Evolutionary conservation across 2,888 invertebrate species (phyloP).

Genomic region (Andrena praecox): DNA sequence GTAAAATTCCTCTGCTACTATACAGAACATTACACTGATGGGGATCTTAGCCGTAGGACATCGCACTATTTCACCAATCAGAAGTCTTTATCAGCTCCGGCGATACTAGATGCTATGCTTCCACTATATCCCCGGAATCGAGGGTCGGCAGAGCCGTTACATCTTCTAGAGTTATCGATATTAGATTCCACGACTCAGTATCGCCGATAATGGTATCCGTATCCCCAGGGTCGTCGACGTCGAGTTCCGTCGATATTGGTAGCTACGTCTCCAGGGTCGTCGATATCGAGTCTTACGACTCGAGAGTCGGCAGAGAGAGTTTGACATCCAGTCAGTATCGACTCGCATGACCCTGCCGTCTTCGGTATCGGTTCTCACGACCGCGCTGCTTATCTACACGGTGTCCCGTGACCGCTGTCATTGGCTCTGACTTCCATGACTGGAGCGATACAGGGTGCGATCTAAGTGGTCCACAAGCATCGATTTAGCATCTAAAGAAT

Average conservation of each 20-base stretch:
- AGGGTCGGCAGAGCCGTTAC: neutral
- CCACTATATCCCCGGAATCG: neutral
- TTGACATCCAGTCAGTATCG: constrained; percentile 36
- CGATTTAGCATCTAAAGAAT: neutral
- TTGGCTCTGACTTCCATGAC: neutral
- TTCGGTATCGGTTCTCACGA: constrained; percentile 5
- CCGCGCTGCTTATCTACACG: neutral
- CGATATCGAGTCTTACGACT: constrained; percentile 29
- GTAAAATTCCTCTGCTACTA: too few relatives aligned
- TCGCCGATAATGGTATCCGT: constrained; percentile 20
- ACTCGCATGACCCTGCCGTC: constrained; percentile 16
- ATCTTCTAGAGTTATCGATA: constrained; percentile 5
- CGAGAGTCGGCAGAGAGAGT: neutral
- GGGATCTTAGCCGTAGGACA: too few relatives aligned
- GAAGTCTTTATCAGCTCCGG: too few relatives aligned
- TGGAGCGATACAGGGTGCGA: constrained; percentile 12
- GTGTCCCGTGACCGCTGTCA: constrained; percentile 26
- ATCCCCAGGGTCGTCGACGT: constrained; percentile 6
- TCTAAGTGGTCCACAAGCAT: neutral
- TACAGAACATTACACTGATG: too few relatives aligned
- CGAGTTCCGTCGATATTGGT: constrained; percentile 17
- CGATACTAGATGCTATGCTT: neutral
- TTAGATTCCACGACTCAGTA: neutral
- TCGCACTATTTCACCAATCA: too few relatives aligned
- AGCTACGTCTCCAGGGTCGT: constrained; percentile 13